Base-by-base conservation (phyloP, 1,140 invertebrate species). In the Charaxes varanes region DNA sequence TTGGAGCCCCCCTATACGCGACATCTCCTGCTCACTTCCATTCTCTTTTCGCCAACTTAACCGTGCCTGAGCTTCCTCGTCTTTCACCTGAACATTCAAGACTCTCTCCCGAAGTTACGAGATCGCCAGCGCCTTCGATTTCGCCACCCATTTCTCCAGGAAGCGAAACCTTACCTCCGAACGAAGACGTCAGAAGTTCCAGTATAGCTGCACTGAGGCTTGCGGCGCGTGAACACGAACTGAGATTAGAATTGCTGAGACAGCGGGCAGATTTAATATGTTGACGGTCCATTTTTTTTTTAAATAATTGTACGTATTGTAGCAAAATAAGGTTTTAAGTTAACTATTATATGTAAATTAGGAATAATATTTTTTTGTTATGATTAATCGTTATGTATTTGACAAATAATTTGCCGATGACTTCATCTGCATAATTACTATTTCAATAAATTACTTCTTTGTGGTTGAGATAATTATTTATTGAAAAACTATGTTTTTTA, bases 161-260 rank as follows among this genome's bases (percentile, higher is more conserved):
- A 0, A 72, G 68, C 35, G 73, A 82, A 34, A 77, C 71, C 42
- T 73, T 60, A 51, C 84, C 32, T 24, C 69, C 33, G 60, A 79
- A 23, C 31, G 62, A 89, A 40, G 95, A 97, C 68, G 88, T 94
- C 8, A 86, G 94, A 34, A 93, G 89, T 51, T 95, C 93, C 8
- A 97, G 94, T 59, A 97, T 98, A 38, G 95, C 94, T 0, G 93
- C 94, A 0, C 85, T 99, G n/a, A 83, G 97, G 36, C 78, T 97
- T 2, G 96, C 97, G 56, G 96, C 97, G 0, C 86, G 96, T 3
- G 95, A 98, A 71, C 96, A 98, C 69, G 94, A 97, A 69, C 84
- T 96, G n/a, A 90, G 93, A 61, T 77, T 96, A 51, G 94, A 95
- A 70, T 87, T 95, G 85, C 63, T 94, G 37, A 84, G 93, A 22